A percentile compares a stretch with the other conserved stretches of the same genome.
Conservation (phyloP, 2,797 vertebrate species). For the Hippocampus kuda region DNA sequence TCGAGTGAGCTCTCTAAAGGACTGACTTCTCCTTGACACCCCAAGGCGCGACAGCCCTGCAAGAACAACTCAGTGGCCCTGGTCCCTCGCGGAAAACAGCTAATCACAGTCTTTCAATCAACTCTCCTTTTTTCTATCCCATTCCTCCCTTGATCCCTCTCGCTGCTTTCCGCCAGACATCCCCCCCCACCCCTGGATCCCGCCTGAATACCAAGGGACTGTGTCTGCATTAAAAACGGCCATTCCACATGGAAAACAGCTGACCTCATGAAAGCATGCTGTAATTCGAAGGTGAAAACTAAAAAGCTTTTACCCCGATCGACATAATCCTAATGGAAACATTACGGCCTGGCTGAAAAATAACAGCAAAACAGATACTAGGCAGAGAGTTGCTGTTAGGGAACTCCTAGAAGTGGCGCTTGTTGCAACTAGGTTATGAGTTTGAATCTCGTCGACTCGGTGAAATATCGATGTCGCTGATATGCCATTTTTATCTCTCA, state of each 20-base stretch:
- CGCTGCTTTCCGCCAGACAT: conserved; percentile 22
- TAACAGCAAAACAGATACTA: conserved; percentile 44
- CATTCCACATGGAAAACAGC: conserved; percentile 60
- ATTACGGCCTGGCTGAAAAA: conserved; percentile 48
- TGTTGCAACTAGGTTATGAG: conserved; percentile 10
- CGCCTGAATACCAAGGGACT: conserved; percentile 55
- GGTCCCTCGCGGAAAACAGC: conserved; percentile 48
- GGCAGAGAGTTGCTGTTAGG: conserved; percentile 10
- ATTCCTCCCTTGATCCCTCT: conserved; percentile 21
- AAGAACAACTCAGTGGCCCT: conserved; percentile 52
- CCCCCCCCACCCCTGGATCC: conserved; percentile 18
- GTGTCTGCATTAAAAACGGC: conserved; percentile 54
- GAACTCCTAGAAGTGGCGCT: conserved; percentile 11
- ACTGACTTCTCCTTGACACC: conserved; percentile 68
- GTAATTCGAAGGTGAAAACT: conserved; percentile 69
- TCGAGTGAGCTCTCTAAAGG: conserved; percentile 55
- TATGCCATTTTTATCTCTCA: conserved; percentile 1
- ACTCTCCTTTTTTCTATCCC: conserved; percentile 35
- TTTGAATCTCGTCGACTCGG: conserved; percentile 19
- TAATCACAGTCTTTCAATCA: conserved; percentile 67
- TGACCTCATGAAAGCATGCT: conserved; percentile 63
- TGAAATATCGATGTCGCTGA: not conserved
- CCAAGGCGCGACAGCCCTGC: conserved; percentile 54
- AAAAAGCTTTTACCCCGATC: conserved; percentile 61
- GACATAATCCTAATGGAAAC: conserved; percentile 65